Conservation (phyloP, 2,888 invertebrate species). For the Bursaphelenchus okinawaensis region DNA sequence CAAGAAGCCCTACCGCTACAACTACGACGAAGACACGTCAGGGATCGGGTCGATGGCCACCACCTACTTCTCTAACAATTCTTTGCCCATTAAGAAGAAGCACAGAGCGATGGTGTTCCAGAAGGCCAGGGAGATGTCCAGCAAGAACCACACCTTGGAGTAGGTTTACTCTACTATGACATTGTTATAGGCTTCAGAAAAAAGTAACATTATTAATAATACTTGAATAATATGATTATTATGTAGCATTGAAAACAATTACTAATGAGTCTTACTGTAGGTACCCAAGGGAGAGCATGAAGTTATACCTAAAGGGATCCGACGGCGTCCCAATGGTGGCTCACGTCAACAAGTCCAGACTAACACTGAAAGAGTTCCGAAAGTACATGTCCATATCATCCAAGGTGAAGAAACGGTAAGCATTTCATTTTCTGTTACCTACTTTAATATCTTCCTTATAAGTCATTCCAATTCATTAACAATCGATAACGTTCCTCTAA, state of each 20-base stretch:
- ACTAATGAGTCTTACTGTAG: neutral
- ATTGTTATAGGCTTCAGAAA: neutral
- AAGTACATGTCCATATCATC: constrained; percentile 37
- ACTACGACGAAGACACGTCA: neutral
- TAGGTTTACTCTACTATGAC: neutral
- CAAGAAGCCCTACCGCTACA: neutral
- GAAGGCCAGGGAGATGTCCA: constrained; percentile 20
- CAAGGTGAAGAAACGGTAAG: constrained; percentile 35
- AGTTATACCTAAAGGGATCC: constrained; percentile 17
- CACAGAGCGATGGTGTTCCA: constrained; percentile 22
- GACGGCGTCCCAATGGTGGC: constrained; percentile 48
- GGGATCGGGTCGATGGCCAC: constrained; percentile 30
- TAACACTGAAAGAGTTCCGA: constrained; percentile 43
- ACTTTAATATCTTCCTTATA: neutral
- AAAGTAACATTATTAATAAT: too few relatives aligned
- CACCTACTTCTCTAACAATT: constrained; percentile 17
- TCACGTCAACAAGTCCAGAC: constrained; percentile 32
- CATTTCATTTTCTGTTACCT: neutral
- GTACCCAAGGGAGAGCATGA: neutral
- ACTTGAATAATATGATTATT: too few relatives aligned
- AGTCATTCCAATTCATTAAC: neutral
- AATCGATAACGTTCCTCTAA: too few relatives aligned
- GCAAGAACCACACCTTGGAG: neutral
- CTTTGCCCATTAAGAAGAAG: constrained; percentile 4
- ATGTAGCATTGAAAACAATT: too few relatives aligned